These are phyloP conservation scores for Oceanodroma tethys DNA, from an alignment of 2,113 vertebrate genomes.

Conservation along the genomic window DNA sequence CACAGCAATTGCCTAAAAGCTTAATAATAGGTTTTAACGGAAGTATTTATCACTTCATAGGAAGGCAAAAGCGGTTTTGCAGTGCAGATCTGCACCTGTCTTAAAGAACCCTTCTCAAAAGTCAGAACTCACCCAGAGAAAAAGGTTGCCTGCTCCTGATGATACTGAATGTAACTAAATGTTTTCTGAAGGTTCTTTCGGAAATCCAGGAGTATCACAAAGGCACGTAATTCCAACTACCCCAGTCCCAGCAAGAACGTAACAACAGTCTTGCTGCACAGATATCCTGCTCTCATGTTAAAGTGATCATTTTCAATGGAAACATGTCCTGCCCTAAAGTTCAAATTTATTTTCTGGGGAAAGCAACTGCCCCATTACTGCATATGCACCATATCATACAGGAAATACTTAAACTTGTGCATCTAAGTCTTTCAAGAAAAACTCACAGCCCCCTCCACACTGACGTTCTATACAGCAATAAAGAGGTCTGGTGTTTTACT, in stretches of 20 bases:
- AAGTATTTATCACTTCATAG: not conserved
- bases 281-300: not conserved
- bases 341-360: not conserved
- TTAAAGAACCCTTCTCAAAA: not conserved
- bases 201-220: not conserved
- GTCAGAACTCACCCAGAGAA: not conserved
- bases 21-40: not conserved
- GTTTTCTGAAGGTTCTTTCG: not conserved
- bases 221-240: not conserved
- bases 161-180: not conserved
- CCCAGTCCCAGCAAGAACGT: not conserved
- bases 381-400: not conserved
- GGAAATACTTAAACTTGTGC: not conserved
- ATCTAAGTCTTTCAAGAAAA: not conserved
- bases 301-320: not conserved
- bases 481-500: not conserved
- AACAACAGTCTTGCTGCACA: not conserved
- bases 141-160: not conserved
- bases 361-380: not conserved
- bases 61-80: not conserved
- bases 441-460: not conserved
- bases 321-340: not conserved
- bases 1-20: not conserved
- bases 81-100: not conserved
- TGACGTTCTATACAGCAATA: not conserved